Percentiles rank a stretch among this genome's conserved stretches.
phyloP scores from a whole-genome alignment of 2,113 vertebrate genomes.

The Chaetodon trifascialis region DNA sequence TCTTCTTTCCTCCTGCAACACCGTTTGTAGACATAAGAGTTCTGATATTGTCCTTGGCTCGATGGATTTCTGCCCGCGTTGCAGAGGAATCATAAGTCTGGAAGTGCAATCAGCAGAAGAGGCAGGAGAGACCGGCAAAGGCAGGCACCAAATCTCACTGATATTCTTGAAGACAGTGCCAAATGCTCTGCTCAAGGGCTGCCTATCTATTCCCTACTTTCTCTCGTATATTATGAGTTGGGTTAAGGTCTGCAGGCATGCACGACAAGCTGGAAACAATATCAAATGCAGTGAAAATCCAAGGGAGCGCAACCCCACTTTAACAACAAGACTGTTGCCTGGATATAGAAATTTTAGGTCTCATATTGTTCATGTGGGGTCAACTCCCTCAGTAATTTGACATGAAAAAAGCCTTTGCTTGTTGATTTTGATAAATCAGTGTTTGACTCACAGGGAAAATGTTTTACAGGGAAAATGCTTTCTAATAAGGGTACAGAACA shows the following conservation, averaged over 20 bases:
- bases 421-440: background rate
- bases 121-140: slow-evolving; percentile 28
- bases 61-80: slow-evolving; percentile 61
- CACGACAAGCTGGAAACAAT: background rate
- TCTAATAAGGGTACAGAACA: background rate
- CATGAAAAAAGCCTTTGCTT: background rate
- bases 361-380: background rate
- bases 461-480: background rate
- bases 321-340: background rate
- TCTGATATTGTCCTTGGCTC: slow-evolving; percentile 63
- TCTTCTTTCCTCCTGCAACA: slow-evolving; percentile 43
- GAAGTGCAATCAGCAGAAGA: slow-evolving; percentile 49
- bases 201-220: slow-evolving; percentile 43
- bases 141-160: slow-evolving; percentile 48
- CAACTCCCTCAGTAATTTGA: background rate
- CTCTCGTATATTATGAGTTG: slow-evolving; percentile 7
- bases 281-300: background rate
- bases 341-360: background rate
- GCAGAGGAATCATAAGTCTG: slow-evolving; percentile 60
- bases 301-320: background rate
- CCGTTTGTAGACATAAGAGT: slow-evolving; percentile 47
- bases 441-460: background rate
- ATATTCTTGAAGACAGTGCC: slow-evolving; percentile 45
- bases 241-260: background rate
- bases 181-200: slow-evolving; percentile 54